Percentiles rank a stretch among this genome's conserved stretches.
Conservation (phyloP, 2,797 vertebrate species). For the Sebastolobus alascanus region DNA sequence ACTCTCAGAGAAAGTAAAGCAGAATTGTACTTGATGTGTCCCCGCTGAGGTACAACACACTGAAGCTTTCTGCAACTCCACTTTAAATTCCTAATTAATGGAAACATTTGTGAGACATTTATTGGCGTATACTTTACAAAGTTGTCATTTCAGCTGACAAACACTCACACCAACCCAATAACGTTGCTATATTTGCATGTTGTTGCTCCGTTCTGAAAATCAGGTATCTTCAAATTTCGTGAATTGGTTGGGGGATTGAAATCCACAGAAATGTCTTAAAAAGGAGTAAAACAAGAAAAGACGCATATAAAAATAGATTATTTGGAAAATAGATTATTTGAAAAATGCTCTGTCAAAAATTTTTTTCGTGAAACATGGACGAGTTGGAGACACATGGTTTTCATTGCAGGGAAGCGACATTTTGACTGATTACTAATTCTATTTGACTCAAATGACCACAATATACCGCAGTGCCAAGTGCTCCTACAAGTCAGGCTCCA, state of each 20-base stretch:
- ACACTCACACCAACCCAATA: rapidly evolving
- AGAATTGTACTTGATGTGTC: not conserved
- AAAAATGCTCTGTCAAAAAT: not conserved
- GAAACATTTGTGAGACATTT: not conserved
- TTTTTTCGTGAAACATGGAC: not conserved
- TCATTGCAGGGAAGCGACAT: not conserved
- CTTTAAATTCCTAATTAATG: not conserved
- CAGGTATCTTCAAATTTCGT: not conserved
- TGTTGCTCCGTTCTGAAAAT: not conserved
- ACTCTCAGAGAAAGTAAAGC: conserved; percentile 55
- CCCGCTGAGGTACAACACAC: not conserved
- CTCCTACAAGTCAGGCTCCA: not conserved
- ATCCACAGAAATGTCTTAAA: not conserved
- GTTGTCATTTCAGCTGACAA: not conserved
- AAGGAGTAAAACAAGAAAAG: not conserved
- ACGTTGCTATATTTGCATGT: too few species aligned
- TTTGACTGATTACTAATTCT: not conserved
- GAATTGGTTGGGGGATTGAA: not conserved
- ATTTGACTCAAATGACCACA: not conserved
- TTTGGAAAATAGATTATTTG: not conserved
- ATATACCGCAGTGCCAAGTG: not conserved
- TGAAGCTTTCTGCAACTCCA: not conserved
- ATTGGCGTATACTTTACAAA: not conserved
- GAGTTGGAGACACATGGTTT: not conserved
- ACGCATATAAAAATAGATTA: not conserved